A percentile compares a stretch with the other conserved stretches of the same genome.
Evolutionary conservation across 2,888 invertebrate species (phyloP).

Genomic region (Rhagium mordax): DNA sequence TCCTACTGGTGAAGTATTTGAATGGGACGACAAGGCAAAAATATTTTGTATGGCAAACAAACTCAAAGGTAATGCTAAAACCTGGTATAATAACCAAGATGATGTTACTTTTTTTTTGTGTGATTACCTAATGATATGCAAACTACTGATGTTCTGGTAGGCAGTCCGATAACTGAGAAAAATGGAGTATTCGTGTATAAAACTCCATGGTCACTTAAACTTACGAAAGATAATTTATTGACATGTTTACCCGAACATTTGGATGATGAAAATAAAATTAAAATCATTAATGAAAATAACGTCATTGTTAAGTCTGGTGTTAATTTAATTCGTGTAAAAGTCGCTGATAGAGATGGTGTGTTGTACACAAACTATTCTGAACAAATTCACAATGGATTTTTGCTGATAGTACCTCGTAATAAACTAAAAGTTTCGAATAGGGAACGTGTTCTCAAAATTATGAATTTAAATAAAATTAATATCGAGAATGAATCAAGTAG

Average conservation of each 20-base stretch:
- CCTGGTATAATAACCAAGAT: conserved; percentile 29
- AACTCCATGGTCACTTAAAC: neutral
- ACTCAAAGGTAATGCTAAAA: conserved; percentile 28
- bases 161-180: neutral
- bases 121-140: neutral
- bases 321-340: no score
- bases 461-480: neutral
- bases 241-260: neutral
- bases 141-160: neutral
- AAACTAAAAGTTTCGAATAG: neutral
- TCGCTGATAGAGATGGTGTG: no score
- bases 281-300: neutral
- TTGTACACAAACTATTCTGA: no score
- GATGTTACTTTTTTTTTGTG: no score
- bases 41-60: conserved; percentile 30
- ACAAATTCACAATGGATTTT: no score
- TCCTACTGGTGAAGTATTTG: conserved; percentile 30
- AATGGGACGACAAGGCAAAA: conserved; percentile 29
- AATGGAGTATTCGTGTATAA: neutral
- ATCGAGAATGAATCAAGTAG: neutral
- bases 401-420: no score
- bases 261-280: neutral
- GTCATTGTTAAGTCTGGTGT: neutral
- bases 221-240: neutral
- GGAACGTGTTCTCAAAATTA: neutral